Conservation (phyloP, 2,888 invertebrate species). For the Melieria omissa region DNA sequence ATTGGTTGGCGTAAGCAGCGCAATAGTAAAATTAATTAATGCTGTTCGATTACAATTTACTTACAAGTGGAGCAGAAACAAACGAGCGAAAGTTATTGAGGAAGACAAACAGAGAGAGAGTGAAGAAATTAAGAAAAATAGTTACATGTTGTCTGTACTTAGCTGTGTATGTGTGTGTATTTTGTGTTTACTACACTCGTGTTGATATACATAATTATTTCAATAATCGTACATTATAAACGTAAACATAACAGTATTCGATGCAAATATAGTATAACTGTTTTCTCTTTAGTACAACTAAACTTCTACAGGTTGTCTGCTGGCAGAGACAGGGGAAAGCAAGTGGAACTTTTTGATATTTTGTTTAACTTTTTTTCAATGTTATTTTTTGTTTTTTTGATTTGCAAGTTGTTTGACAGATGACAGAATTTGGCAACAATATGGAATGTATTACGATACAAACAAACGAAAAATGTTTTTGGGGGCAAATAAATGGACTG, state of each 20-base stretch:
- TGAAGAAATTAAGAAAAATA: not conserved
- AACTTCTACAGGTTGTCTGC: no score
- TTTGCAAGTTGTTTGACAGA: no score
- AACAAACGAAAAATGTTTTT: no score
- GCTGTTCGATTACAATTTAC: not conserved
- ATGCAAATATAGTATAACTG: constrained; percentile 31
- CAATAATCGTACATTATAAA: constrained; percentile 11
- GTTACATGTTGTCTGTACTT: not conserved
- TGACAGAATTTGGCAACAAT: no score
- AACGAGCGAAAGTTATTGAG: not conserved
- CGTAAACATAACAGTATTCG: constrained; percentile 28
- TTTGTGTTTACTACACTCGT: constrained; percentile 11
- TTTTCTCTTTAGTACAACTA: no score
- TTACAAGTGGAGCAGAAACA: no score
- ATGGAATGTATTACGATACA: no score
- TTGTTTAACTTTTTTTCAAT: no score
- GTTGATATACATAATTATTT: constrained; percentile 19
- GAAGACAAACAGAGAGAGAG: not conserved
- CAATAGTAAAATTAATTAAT: not conserved
- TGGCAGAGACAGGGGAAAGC: no score
- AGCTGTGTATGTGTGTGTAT: constrained; percentile 3
- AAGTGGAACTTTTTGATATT: no score
- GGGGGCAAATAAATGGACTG: not conserved
- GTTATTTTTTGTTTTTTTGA: no score
- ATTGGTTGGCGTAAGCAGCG: not conserved